Percentiles rank a stretch among this genome's conserved stretches.
Evolutionary conservation across 1,140 invertebrate species (phyloP).

Genomic region (Pseudoatta argentina): DNA sequence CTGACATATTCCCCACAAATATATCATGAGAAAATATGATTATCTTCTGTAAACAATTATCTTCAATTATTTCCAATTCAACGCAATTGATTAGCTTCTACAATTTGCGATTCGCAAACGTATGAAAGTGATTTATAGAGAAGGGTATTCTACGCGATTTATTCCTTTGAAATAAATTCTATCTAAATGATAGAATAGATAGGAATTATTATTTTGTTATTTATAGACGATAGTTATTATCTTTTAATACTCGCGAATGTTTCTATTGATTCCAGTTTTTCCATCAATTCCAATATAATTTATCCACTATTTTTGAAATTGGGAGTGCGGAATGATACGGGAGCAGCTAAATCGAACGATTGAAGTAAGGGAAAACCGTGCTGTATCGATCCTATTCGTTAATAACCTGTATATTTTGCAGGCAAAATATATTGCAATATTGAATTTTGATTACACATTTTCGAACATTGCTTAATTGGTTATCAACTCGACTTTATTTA

Average conservation of each 20-base stretch:
- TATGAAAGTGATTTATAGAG: not conserved
- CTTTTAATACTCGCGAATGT: no score
- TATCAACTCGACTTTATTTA: slow-evolving; percentile 22
- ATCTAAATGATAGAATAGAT: not conserved
- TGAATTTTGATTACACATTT: slow-evolving; percentile 8
- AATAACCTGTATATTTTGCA: not conserved
- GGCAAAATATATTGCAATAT: slow-evolving; percentile 1
- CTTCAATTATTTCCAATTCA: not conserved
- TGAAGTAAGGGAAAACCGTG: not conserved
- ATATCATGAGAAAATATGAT: not conserved
- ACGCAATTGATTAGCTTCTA: not conserved
- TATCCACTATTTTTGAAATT: slow-evolving; percentile 2
- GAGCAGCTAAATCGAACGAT: not conserved
- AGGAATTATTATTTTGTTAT: not conserved
- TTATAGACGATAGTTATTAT: not conserved
- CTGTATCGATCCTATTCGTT: not conserved
- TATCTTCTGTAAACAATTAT: not conserved
- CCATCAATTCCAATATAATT: not conserved
- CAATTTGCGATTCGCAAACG: not conserved
- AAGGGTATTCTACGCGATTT: not conserved
- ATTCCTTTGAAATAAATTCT: not conserved
- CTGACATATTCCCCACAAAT: no score
- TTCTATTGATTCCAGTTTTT: not conserved
- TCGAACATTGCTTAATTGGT: not conserved
- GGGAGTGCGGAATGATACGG: not conserved